A percentile compares a stretch with the other conserved stretches of the same genome.
Evolutionary conservation across 2,888 invertebrate genomes (phyloP).

Genomic region (Griposia aprilina): DNA sequence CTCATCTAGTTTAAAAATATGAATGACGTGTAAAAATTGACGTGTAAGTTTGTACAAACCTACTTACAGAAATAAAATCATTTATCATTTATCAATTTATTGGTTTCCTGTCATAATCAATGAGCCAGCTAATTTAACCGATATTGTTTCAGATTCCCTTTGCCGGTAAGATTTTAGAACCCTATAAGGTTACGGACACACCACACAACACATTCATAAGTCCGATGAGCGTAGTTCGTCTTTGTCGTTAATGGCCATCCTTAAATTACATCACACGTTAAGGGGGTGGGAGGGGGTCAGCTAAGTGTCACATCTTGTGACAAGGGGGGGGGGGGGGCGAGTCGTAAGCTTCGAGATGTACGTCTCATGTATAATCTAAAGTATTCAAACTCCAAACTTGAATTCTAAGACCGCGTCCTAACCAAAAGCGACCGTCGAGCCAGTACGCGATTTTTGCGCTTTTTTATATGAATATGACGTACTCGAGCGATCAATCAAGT

Average conservation of each 20-base stretch:
- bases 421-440: not conserved
- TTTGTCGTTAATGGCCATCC: slow-evolving; percentile 62
- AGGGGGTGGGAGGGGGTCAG: not conserved
- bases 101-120: not conserved
- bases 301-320: not conserved
- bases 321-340: not conserved
- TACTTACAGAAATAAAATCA: too few species aligned
- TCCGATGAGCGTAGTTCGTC: slow-evolving; percentile 72
- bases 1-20: too few species aligned
- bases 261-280: slow-evolving; percentile 39
- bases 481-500: not conserved
- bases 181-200: slow-evolving; percentile 43
- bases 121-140: slow-evolving; percentile 16
- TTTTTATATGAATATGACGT: not conserved
- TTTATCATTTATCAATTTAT: too few species aligned
- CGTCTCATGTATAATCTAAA: not conserved
- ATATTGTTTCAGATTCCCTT: slow-evolving; percentile 71
- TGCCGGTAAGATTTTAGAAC: slow-evolving; percentile 68
- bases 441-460: not conserved
- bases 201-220: slow-evolving; percentile 26
- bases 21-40: too few species aligned
- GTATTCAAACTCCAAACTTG: not conserved
- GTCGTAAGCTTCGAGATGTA: too few species aligned
- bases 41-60: too few species aligned
- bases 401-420: not conserved